Base-by-base conservation (phyloP, 2,113 vertebrate species). In the Hydrolagus affinis region DNA sequence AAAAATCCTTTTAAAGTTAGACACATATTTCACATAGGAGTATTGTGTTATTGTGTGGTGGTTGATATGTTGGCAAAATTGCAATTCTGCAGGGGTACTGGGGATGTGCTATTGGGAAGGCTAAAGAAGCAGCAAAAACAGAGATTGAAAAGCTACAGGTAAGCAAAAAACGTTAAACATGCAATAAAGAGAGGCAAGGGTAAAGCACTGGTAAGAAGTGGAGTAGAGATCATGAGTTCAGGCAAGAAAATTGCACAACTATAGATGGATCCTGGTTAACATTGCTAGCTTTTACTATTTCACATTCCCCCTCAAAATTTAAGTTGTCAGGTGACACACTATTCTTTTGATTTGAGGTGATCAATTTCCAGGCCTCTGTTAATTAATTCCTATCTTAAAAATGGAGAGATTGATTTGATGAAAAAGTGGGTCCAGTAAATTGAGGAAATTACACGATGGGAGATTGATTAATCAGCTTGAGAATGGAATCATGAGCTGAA, bases 121-220 rank as follows among this genome's bases (percentile, higher is more conserved):
- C 98, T 85, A 97, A 96, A 87, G 97, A 99, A 88, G 98, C 97
- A n/a, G 98, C 98, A 74, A 99, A 99, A 91, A 99, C 98, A 23
- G 98, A 99, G 90, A 99, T 99, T 71, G 98, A 99, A 85, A 99
- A 99, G 77, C 96, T 99, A 85, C 96, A 97, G 96, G 97, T 98
- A 91, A 77, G 88, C 15, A 6, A 80, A 14, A 85, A 70, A 11
- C 19, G 28, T 15, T 78, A 23, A 60, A 25, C 57, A 73, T 73
- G 25, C 14, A 44, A 44, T 2, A 17, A 21, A 74, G 30, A 19
- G n/a, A 12, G 19, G 64, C 9, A n/a, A 17, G 12, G 60, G 57
- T 32, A 76, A 62, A 64, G 62, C n/a, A n/a, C 23, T n/a, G 0
- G n/a, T 19, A 57, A 76, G 17, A 11, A 77, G 11, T 15, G 9